Evolutionary conservation across 1,140 invertebrate genomes (phyloP).

Genomic region (Latrodectus geometricus): DNA sequence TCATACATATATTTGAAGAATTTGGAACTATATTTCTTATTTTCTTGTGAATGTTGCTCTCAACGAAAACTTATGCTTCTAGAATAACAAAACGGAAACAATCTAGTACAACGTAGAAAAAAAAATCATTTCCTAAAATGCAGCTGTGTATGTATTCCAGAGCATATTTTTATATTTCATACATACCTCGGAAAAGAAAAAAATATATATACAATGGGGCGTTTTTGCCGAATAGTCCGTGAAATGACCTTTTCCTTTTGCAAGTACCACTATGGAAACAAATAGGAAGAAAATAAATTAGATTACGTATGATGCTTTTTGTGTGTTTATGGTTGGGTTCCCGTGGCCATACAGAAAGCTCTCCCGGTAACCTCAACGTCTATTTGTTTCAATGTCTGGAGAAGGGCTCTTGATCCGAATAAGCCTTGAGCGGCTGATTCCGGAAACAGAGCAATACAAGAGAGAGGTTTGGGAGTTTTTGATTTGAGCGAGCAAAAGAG

Average conservation of each 20-base stretch:
- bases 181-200: neutral
- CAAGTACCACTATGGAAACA: neutral
- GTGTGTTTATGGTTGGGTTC: no score
- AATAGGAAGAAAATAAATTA: neutral
- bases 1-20: no score
- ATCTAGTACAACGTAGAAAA: no score
- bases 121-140: no score
- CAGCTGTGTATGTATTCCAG: no score
- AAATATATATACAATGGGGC: neutral
- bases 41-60: no score
- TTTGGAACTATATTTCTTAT: no score
- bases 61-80: no score
- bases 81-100: no score
- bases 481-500: neutral
- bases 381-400: constrained; percentile 42
- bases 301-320: neutral
- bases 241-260: neutral
- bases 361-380: constrained; percentile 20
- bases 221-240: neutral
- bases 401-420: constrained; percentile 15
- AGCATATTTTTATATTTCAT: no score
- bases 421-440: neutral
- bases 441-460: neutral
- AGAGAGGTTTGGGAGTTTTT: neutral
- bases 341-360: no score